phyloP scores from a whole-genome alignment of 35 echinoderm and acorn worm species.

The Heliocidaris erythrogramma region DNA sequence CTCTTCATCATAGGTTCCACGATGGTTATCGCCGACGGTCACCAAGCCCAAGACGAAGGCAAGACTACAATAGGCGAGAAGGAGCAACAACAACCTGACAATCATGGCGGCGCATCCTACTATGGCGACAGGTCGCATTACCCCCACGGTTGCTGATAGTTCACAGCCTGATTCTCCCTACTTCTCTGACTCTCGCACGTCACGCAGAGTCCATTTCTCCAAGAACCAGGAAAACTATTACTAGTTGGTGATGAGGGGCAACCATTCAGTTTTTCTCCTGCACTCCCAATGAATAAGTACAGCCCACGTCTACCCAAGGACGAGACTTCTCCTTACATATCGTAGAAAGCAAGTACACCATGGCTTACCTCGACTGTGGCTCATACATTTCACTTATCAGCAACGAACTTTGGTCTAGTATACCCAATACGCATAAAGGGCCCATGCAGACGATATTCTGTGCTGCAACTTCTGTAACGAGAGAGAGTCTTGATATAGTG shows the following conservation, averaged over 20 bases:
- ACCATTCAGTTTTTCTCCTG: background rate
- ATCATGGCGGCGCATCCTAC: background rate
- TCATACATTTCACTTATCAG: too few relatives aligned
- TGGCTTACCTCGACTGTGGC: too few relatives aligned
- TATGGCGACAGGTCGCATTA: background rate
- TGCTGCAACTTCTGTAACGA: too few relatives aligned
- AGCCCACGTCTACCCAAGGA: background rate
- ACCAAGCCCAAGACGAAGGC: background rate
- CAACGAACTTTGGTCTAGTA: too few relatives aligned
- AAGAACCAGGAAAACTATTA: background rate
- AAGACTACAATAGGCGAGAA: too few relatives aligned
- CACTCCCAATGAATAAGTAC: background rate
- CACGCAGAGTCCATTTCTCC: constrained; percentile 23
- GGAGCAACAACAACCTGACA: too few relatives aligned
- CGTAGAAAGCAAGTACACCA: background rate
- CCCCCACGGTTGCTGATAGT: background rate
- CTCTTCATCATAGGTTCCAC: background rate
- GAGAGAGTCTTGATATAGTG: too few relatives aligned
- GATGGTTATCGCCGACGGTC: background rate
- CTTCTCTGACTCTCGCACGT: background rate
- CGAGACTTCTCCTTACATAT: background rate
- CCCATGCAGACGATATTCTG: too few relatives aligned
- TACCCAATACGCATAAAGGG: too few relatives aligned
- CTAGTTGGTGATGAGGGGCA: constrained; percentile 5
- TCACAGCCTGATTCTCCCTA: background rate